Conservation (phyloP, 2,797 vertebrate species). For the Phataginus tetradactyla region DNA sequence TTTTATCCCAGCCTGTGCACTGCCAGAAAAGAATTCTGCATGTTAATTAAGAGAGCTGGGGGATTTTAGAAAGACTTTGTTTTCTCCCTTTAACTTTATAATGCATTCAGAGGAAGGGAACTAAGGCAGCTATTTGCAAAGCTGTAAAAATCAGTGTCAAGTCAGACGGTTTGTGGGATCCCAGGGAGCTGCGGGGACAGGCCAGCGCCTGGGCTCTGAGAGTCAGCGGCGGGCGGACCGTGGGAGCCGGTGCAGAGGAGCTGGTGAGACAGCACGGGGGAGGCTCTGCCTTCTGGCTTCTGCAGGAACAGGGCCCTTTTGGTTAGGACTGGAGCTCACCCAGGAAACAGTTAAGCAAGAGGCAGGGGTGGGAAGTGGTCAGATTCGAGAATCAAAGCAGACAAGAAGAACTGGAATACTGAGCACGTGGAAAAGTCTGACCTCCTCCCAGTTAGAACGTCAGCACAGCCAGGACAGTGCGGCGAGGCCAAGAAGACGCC, state of each 20-base stretch:
- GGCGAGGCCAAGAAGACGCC: background rate
- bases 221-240: background rate
- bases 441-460: background rate
- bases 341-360: slow-evolving; percentile 67
- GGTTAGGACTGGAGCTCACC: background rate
- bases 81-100: slow-evolving; percentile 60
- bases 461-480: background rate
- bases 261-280: background rate
- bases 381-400: slow-evolving; percentile 2
- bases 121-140: slow-evolving; percentile 17
- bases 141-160: slow-evolving; percentile 28
- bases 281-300: slow-evolving; percentile 67
- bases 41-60: slow-evolving; percentile 72
- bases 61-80: slow-evolving; percentile 49
- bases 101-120: slow-evolving; percentile 39
- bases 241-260: background rate
- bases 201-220: background rate
- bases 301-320: slow-evolving; percentile 54
- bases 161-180: background rate
- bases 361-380: background rate
- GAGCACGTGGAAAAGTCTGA: slow-evolving; percentile 47
- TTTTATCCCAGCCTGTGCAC: slow-evolving; percentile 73
- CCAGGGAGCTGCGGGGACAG: background rate
- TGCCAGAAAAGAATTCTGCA: slow-evolving; percentile 76
- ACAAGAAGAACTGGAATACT: background rate